phyloP scores from a whole-genome alignment of 53 echinoderm and acorn worm genomes.

The Stichopus horrens region DNA sequence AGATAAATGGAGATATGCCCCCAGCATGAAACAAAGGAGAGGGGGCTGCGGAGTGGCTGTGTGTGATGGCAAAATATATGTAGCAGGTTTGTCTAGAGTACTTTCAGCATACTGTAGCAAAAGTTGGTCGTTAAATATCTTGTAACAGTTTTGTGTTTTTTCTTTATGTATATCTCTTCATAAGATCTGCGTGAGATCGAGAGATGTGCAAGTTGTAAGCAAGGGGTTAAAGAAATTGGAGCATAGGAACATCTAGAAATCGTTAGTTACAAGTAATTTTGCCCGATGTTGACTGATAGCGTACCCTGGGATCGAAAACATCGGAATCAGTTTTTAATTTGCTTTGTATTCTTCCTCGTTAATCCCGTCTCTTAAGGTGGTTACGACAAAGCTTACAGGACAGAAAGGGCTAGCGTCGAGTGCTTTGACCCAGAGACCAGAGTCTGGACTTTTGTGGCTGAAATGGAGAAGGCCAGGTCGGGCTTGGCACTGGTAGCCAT shows the following conservation, averaged over 20 bases:
- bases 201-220: no score
- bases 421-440: conserved; percentile 97
- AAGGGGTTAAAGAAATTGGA: no score
- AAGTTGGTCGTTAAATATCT: no score
- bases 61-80: conserved; percentile 96
- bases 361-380: conserved; percentile 64
- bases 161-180: no score
- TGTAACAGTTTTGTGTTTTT: no score
- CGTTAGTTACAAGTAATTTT: no score
- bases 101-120: not conserved
- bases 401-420: conserved; percentile 92
- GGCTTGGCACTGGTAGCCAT: conserved; percentile 91
- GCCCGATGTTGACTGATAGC: no score
- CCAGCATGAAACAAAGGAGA: conserved; percentile 91
- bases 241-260: no score
- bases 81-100: conserved; percentile 68
- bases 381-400: conserved; percentile 95
- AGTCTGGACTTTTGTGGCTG: conserved; percentile 94
- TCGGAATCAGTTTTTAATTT: no score
- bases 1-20: conserved; percentile 83
- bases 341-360: not conserved
- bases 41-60: conserved; percentile 93
- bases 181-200: no score
- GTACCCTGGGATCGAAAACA: no score
- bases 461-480: conserved; percentile 96